Evolutionary conservation across 2,797 vertebrate genomes (phyloP).

Genomic region (Hemitrygon akajei): DNA sequence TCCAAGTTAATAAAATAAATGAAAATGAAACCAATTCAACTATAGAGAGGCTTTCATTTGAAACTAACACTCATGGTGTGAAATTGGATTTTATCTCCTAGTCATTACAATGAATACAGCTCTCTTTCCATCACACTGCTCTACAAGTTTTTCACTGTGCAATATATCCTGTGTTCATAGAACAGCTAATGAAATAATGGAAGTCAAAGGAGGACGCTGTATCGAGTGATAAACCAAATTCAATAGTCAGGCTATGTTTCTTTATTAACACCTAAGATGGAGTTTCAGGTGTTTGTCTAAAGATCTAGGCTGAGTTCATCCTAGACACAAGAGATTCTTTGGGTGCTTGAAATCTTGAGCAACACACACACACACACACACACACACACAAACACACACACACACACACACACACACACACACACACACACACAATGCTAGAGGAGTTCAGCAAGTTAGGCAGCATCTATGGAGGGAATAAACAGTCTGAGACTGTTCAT

Average conservation of each 20-base stretch:
- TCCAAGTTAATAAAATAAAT: neutral
- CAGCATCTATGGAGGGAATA: too few species aligned
- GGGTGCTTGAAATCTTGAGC: too few species aligned
- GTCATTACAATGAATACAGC: neutral
- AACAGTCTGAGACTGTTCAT: too few species aligned
- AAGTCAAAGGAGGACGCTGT: neutral
- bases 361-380: too few species aligned
- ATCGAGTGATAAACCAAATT: neutral
- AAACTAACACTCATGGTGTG: neutral
- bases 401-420: too few species aligned
- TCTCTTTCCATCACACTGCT: neutral
- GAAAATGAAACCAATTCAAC: constrained; percentile 2
- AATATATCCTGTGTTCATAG: neutral
- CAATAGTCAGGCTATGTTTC: neutral
- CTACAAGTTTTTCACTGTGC: neutral
- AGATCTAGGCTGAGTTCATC: too few species aligned
- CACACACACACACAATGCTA: too few species aligned
- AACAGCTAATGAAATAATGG: neutral
- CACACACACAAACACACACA: too few species aligned
- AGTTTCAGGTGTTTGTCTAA: too few species aligned
- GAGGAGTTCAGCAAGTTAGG: too few species aligned
- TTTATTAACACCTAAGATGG: too few species aligned
- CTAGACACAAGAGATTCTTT: too few species aligned
- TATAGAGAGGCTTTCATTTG: neutral
- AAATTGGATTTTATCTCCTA: neutral